Evolutionary conservation across 2,797 vertebrate species (phyloP).

Genomic region (Crypturellus tataupa): DNA sequence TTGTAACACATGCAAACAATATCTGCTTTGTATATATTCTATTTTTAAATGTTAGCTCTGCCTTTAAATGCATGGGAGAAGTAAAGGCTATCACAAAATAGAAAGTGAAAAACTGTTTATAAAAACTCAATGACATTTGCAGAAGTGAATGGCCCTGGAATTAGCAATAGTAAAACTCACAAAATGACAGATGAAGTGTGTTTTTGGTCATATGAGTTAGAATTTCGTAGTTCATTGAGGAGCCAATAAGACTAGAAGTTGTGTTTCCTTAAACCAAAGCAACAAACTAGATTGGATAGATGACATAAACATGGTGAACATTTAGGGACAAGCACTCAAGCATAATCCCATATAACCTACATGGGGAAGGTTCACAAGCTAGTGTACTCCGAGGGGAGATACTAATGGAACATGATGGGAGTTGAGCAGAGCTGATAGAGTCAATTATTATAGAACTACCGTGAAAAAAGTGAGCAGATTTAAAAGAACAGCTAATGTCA

Average conservation of each 20-base stretch:
- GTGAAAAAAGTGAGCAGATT: neutral
- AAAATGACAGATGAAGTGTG: neutral
- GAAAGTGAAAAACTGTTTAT: neutral
- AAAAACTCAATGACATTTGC: neutral
- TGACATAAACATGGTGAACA: neutral
- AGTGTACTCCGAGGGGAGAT: neutral
- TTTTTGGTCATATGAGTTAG: neutral
- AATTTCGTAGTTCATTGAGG: neutral
- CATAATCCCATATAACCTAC: neutral
- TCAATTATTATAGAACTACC: slow-evolving; percentile 3
- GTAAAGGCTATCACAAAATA: neutral
- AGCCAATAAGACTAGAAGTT: neutral
- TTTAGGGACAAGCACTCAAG: slow-evolving; percentile 3
- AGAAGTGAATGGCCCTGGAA: neutral
- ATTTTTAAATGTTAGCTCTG: neutral
- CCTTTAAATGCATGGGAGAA: neutral
- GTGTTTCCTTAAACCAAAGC: neutral
- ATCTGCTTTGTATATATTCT: neutral
- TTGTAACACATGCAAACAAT: neutral
- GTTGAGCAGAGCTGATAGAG: slow-evolving; percentile 1
- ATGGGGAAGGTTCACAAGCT: neutral
- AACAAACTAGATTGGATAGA: neutral
- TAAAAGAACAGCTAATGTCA: neutral
- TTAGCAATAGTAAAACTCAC: neutral
- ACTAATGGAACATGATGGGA: neutral